Evolutionary conservation across 2,113 vertebrate species (phyloP).

Genomic region (Pseudorectes ferrugineus): DNA sequence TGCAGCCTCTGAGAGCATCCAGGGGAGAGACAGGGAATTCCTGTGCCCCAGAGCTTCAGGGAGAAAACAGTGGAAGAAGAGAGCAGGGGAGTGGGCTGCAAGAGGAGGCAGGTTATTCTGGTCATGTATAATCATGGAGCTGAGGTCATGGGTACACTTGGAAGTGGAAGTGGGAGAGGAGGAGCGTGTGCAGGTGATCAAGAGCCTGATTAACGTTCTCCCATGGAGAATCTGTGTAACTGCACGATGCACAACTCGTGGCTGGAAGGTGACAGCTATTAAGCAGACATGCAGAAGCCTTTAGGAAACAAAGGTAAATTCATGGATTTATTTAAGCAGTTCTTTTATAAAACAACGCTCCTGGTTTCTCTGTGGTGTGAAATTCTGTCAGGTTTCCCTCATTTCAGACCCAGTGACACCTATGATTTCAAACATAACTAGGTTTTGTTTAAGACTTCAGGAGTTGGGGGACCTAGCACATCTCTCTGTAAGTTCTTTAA

Average conservation of each 20-base stretch:
- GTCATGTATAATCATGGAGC: not conserved
- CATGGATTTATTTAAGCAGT: not conserved
- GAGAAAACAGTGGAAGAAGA: not conserved
- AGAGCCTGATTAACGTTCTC: not conserved
- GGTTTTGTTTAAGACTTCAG: not conserved
- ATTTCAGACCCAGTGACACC: not conserved
- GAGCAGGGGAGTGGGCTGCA: not conserved
- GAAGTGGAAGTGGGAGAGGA: not conserved
- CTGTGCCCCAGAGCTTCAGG: not conserved
- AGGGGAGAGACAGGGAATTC: not conserved
- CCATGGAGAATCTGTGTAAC: not conserved
- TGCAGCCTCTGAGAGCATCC: not conserved
- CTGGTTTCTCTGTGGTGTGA: not conserved
- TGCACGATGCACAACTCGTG: not conserved
- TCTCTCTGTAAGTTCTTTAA: not conserved
- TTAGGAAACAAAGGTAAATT: not conserved
- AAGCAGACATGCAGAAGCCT: not conserved
- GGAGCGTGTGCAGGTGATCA: not conserved
- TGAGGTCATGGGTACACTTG: not conserved
- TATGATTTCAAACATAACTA: not conserved
- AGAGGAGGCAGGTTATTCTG: not conserved
- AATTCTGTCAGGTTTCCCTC: not conserved
- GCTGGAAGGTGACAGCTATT: not conserved
- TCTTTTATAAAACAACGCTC: not conserved
- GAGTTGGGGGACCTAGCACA: not conserved